Conservation (phyloP, 30 jellyfish, hydroid and myxozoan species). For the Aurelia aurita complex sp. Pacific region DNA sequence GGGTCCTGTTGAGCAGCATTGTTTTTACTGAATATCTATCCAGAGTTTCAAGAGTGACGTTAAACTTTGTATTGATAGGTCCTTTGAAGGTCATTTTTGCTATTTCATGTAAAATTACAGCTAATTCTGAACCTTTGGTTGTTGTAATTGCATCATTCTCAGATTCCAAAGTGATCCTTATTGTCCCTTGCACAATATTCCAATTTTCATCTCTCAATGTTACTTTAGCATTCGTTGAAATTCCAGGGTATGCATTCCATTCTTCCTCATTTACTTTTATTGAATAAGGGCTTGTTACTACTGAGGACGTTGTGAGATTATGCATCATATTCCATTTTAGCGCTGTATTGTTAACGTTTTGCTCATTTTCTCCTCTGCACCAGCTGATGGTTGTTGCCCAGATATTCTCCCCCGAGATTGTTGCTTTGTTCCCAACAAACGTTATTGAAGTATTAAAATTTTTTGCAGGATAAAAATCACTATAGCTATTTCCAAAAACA, state of each 20-base stretch:
- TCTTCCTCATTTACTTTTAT: slow-evolving; percentile 19
- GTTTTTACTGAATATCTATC: slow-evolving; percentile 44
- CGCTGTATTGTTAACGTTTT: slow-evolving; percentile 25
- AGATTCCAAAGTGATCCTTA: slow-evolving; percentile 12
- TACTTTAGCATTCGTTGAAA: slow-evolving; percentile 37
- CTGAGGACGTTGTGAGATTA: slow-evolving; percentile 18
- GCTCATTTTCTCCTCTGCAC: slow-evolving; percentile 67
- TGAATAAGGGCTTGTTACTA: slow-evolving; percentile 61
- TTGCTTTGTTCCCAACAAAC: slow-evolving; percentile 53
- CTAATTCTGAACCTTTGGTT: neutral
- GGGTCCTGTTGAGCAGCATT: neutral
- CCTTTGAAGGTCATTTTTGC: slow-evolving; percentile 32
- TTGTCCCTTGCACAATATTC: slow-evolving; percentile 56
- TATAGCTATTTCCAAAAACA: slow-evolving; percentile 23
- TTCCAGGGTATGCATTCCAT: slow-evolving; percentile 74
- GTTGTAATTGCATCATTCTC: neutral
- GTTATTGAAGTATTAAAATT: slow-evolving; percentile 41
- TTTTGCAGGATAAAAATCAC: slow-evolving; percentile 16
- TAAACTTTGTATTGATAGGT: neutral
- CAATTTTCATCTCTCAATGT: slow-evolving; percentile 62
- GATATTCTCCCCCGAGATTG: slow-evolving; percentile 40
- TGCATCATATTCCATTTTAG: slow-evolving; percentile 64
- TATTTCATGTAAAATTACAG: neutral
- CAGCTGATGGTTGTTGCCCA: slow-evolving; percentile 70
- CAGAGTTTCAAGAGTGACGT: slow-evolving; percentile 33